Evolutionary conservation across 2,888 invertebrate genomes (phyloP), one percentile per base, ranked within the genome.

Genomic region (Cyaniris semiargus): DNA sequence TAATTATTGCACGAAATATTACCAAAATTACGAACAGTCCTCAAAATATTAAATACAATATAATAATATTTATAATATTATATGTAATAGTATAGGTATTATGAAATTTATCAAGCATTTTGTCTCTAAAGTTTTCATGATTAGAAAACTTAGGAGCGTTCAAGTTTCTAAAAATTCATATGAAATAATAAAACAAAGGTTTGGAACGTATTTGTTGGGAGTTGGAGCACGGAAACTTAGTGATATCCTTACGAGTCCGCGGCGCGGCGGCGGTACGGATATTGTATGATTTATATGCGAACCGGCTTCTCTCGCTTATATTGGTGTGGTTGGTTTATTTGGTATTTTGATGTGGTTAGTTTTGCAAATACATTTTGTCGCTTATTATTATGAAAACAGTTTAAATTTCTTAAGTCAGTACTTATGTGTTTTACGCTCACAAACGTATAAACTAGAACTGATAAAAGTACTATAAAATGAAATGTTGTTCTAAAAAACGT

Each of bases 261-360:
- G 34, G 70, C 15, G 70, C 34, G 56, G 56, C 7, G 15, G 7
- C 38, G 34, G 38, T 71, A 71, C 38, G 72, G 44, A 72, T 44
- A 72, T 72, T 72, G 38, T 72, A 72, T 72, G 72, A 72, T 72
- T 72, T 72, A 72, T 72, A 72, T 72, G 38, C 72, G 44, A 13
- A 66, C 66, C 66, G 66, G 21, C 27, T 66, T 18, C 27, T 27
- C 27, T 23, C 21, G 27, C 66, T 27, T 31, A 66, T 66, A 66
- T 66, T 66, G 66, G 27, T 66, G 27, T 66, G 66, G 66, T 66
- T 66, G 66, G 27, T 27, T 66, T 66, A 31, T 66, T 21, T 8
- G 21, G 2, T 21, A 53, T 53, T 53, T 53, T 4, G 18, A 18
- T 53, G 53, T 18, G 18, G 15, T 53, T 18, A 53, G 18, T 15